A percentile compares a stretch with the other conserved stretches of the same genome.
Conservation (phyloP, 2,888 invertebrate genomes). For the Drosophila pegasa region DNA sequence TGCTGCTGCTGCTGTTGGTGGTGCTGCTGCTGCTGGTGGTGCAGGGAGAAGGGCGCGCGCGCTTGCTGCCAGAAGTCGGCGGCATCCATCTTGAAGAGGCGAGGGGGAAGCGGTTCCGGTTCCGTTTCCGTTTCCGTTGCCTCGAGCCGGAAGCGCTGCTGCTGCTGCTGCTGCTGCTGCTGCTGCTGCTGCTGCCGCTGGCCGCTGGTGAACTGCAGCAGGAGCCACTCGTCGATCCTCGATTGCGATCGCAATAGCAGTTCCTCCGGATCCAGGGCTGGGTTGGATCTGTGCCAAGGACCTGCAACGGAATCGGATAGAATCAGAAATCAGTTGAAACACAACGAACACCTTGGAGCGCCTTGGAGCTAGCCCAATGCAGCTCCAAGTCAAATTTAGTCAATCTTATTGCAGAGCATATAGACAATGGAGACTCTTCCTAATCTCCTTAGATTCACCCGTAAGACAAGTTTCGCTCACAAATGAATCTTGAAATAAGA, state of each 20-base stretch:
- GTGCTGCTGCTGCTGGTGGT: constrained; percentile 68
- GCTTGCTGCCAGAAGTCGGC: constrained; percentile 84
- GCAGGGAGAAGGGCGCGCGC: constrained; percentile 82
- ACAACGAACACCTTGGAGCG: no score
- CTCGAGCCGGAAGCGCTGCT: neutral
- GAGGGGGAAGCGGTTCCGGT: constrained; percentile 5
- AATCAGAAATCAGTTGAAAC: no score
- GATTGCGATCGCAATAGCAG: constrained; percentile 49
- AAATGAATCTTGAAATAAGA: no score
- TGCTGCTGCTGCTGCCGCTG: constrained; percentile 32
- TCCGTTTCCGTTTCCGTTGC: neutral
- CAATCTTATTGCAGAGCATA: no score
- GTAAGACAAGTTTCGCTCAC: no score
- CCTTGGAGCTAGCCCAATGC: no score
- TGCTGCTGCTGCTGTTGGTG: constrained; percentile 65
- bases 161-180: constrained; percentile 31
- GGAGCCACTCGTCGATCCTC: constrained; percentile 89
- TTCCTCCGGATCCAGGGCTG: constrained; percentile 61
- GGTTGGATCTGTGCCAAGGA: constrained; percentile 29
- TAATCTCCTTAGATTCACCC: no score
- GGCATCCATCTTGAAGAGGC: constrained; percentile 82
- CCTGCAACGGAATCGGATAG: neutral
- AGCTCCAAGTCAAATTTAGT: no score
- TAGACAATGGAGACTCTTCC: no score
- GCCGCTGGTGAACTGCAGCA: constrained; percentile 87